phyloP scores from a whole-genome alignment of 2,888 invertebrate genomes.

The Boloria selene region DNA sequence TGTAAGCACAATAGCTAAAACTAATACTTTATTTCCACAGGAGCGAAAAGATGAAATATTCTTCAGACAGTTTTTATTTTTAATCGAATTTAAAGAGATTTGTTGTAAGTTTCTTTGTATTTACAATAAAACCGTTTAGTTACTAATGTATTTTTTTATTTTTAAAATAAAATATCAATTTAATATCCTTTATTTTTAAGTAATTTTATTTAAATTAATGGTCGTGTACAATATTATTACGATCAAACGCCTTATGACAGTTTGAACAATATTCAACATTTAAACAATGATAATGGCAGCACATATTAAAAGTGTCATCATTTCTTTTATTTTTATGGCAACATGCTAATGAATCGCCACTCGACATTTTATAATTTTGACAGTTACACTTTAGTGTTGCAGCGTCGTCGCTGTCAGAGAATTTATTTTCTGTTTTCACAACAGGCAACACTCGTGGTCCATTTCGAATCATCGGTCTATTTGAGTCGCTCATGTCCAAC shows the following conservation, averaged over 20 bases:
- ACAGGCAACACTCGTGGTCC: constrained; percentile 72
- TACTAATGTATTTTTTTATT: not conserved
- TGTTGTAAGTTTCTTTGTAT: constrained; percentile 26
- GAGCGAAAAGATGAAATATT: constrained; percentile 56
- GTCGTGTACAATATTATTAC: constrained; percentile 16
- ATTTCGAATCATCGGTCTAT: constrained; percentile 61
- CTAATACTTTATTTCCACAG: constrained; percentile 52
- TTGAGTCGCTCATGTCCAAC: constrained; percentile 43
- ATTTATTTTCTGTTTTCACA: constrained; percentile 52
- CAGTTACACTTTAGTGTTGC: constrained; percentile 13
- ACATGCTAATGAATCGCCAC: constrained; percentile 60
- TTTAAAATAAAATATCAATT: not conserved
- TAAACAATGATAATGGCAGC: constrained; percentile 50
- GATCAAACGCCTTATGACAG: constrained; percentile 48
- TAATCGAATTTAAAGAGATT: constrained; percentile 39
- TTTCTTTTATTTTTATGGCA: constrained; percentile 46
- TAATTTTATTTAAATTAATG: not conserved
- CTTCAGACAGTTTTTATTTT: constrained; percentile 68
- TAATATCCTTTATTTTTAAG: not conserved
- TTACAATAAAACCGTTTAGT: constrained; percentile 6
- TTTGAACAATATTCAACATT: constrained; percentile 14
- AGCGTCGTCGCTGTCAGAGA: not conserved
- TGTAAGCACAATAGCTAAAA: no score
- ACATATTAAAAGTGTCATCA: constrained; percentile 50
- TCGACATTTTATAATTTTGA: constrained; percentile 53